Percentiles rank a stretch among this genome's conserved stretches.
Evolutionary conservation across 2,888 invertebrate species (phyloP).

Genomic region (Peribatodes rhomboidaria): DNA sequence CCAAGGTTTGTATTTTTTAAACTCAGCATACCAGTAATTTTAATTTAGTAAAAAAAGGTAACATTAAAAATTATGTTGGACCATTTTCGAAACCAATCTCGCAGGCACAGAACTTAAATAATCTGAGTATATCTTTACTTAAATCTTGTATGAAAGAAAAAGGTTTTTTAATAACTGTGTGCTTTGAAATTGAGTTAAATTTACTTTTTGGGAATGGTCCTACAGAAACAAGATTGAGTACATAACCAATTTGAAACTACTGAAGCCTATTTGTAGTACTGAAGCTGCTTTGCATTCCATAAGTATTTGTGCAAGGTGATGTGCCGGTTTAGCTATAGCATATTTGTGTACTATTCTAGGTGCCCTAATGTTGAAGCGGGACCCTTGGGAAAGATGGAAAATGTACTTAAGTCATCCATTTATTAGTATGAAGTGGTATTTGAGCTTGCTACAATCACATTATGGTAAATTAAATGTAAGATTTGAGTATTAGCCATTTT

Average conservation of each 20-base stretch:
- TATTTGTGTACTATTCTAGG: conserved; percentile 74
- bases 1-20: conserved; percentile 87
- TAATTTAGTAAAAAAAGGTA: too few relatives aligned
- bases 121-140: too few relatives aligned
- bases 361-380: conserved; percentile 85
- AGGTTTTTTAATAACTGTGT: too few relatives aligned
- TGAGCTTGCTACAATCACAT: conserved; percentile 84
- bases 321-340: conserved; percentile 19
- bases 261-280: neutral
- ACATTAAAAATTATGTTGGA: too few relatives aligned
- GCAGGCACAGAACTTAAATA: too few relatives aligned
- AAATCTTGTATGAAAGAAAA: too few relatives aligned
- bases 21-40: neutral
- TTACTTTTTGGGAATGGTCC: too few relatives aligned
- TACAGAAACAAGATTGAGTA: too few relatives aligned
- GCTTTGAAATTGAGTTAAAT: too few relatives aligned
- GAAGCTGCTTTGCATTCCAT: conserved; percentile 21
- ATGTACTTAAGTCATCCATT: conserved; percentile 84
- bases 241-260: neutral
- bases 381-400: conserved; percentile 86
- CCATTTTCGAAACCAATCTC: too few relatives aligned
- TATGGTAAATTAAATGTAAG: conserved; percentile 73
- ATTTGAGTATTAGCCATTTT: conserved; percentile 35
- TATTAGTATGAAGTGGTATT: conserved; percentile 86
- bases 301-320: conserved; percentile 25